Conservation (phyloP, 2,888 invertebrate species). For the Drosophila prostipennis region DNA sequence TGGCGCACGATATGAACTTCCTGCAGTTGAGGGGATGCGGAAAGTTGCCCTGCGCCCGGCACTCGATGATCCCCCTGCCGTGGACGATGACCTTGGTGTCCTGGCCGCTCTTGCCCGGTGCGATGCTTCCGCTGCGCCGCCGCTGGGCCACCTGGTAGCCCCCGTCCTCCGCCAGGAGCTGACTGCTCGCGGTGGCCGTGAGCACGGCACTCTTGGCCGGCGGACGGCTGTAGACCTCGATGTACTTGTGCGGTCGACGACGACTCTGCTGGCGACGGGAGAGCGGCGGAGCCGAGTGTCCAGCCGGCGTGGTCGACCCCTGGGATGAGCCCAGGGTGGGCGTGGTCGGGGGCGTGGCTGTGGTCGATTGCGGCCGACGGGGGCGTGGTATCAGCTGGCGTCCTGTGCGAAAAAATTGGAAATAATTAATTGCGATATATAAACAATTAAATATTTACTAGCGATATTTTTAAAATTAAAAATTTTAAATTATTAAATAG, state of each 20-base stretch:
- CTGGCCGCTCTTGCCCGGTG: conserved; percentile 8
- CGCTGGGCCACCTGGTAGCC: conserved; percentile 57
- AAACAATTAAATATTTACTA: no score
- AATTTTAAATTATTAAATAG: no score
- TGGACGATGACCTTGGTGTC: conserved; percentile 86
- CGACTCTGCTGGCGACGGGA: conserved; percentile 76
- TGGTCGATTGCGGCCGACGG: conserved; percentile 66
- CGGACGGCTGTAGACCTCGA: conserved; percentile 80
- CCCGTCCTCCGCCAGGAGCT: conserved; percentile 85
- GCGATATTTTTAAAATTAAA: no score
- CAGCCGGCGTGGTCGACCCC: conserved; percentile 26
- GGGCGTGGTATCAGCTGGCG: conserved; percentile 66
- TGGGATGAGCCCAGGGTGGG: conserved; percentile 43
- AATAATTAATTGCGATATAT: no score
- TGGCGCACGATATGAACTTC: conserved; percentile 96
- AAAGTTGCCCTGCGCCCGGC: conserved; percentile 95
- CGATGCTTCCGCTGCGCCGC: conserved; percentile 21
- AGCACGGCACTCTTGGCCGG: conserved; percentile 54
- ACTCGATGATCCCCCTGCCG: conserved; percentile 91
- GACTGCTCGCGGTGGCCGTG: conserved; percentile 39
- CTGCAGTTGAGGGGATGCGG: conserved; percentile 95
- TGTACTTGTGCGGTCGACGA: conserved; percentile 78
- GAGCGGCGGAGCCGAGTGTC: conserved; percentile 42
- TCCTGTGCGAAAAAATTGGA: conserved; percentile 31
- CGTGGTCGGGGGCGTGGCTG: conserved; percentile 59